Conservation (phyloP, 2,113 vertebrate species). For the Caretta caretta region DNA sequence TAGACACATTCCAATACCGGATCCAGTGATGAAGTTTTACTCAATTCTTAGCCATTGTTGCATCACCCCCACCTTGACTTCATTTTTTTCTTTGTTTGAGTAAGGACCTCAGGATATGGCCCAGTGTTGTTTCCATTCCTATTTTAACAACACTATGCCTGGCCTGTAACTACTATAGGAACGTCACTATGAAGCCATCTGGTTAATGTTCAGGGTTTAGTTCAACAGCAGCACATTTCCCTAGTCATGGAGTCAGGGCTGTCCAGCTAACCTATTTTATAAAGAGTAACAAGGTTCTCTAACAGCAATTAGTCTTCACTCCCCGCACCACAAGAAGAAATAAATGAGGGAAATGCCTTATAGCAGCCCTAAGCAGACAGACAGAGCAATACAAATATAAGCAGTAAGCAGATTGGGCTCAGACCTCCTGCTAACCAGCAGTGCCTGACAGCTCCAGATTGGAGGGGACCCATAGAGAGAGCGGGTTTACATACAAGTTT, state of each 20-base stretch:
- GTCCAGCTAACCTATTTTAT: neutral
- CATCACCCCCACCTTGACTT: neutral
- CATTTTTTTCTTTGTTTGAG: neutral
- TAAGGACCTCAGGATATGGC: neutral
- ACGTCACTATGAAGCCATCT: neutral
- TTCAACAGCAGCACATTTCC: neutral
- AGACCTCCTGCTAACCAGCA: neutral
- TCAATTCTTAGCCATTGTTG: neutral
- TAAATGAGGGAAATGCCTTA: neutral
- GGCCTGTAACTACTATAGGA: neutral
- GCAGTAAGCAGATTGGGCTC: neutral
- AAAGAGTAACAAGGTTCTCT: neutral
- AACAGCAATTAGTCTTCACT: conserved; percentile 13
- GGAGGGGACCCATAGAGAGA: neutral
- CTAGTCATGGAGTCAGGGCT: neutral
- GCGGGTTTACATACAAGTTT: neutral
- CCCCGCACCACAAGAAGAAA: neutral
- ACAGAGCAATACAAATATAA: neutral
- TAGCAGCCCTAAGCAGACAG: neutral
- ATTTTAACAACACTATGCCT: accelerated
- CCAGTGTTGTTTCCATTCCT: neutral
- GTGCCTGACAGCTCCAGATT: neutral
- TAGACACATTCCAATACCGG: neutral
- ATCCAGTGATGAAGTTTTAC: neutral
- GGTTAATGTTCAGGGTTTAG: neutral